Evolutionary conservation across 2,113 vertebrate species (phyloP).

Genomic region (Triplophysa rosa): DNA sequence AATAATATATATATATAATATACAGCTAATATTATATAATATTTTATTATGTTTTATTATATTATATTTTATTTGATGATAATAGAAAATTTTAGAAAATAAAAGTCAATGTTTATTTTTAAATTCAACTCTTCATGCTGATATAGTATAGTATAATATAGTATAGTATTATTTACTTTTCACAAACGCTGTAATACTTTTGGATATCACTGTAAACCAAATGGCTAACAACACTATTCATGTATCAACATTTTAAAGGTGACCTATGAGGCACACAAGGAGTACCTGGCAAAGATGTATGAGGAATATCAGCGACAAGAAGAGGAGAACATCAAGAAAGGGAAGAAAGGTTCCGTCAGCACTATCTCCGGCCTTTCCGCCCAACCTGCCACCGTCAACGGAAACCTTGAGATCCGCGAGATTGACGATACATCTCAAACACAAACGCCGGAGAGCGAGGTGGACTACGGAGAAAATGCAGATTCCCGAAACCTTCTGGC

Average conservation of each 20-base stretch:
- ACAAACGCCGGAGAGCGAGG: conserved; percentile 96
- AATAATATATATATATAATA: no score
- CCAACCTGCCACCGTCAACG: conserved; percentile 86
- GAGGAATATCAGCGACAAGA: conserved; percentile 99
- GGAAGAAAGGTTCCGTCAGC: conserved; percentile 96
- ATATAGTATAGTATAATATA: no score
- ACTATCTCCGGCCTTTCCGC: conserved; percentile 97
- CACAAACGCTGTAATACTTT: neutral
- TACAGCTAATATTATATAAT: no score
- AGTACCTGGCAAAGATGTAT: conserved; percentile 99
- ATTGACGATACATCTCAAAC: conserved; percentile 94
- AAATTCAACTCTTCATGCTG: neutral
- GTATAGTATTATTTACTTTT: neutral
- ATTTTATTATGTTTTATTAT: no score
- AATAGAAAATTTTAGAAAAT: no score
- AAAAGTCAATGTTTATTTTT: no score
- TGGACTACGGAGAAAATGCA: conserved; percentile 86
- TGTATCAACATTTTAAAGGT: conserved; percentile 74
- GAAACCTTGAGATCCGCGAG: conserved; percentile 89
- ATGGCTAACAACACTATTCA: neutral
- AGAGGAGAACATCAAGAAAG: conserved; percentile 98
- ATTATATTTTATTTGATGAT: no score
- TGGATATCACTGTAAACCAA: neutral
- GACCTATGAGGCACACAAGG: conserved; percentile 98
- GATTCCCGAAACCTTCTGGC: conserved; percentile 88